Base-by-base conservation (phyloP, 2,888 invertebrate species). In the Mechanitis mazaeus region DNA sequence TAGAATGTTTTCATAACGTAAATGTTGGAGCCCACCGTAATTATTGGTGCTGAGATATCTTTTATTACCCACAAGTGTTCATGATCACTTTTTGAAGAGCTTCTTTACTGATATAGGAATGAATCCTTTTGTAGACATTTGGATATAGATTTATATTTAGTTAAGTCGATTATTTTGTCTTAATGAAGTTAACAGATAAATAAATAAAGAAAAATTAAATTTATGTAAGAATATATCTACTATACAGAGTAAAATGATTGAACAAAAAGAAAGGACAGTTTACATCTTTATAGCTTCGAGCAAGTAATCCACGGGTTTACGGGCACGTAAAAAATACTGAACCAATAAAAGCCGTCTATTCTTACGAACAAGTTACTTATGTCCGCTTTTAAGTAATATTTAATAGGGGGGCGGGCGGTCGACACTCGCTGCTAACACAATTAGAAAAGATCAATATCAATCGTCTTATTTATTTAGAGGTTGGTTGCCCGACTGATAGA, bases 401-500 rank as follows among this genome's bases (percentile, higher is more conserved):
- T 87, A 81, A 87, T 87, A 85, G 83, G 75, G 70, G 72, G 75
- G 72, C 76, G 68, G 74, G 72, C 77, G 75, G 71, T 72, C 79
- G 77, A 77, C 81, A 73, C 80, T 78, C 72, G 76, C 75, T 78
- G 42, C 76, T 77, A 80, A 80, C 77, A 83, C 80, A 84, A 86
- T 86, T 86, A 84, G 80, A 84, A 83, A 79, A 81, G 84, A 86
- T 86, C 87, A 85, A 87, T 87, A 87, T 70, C 72, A 73, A 70
- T 72, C 72, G 71, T 65, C 67, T 81, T 77, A 81, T 76, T 81
- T 81, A 85, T 85, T 83, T 70, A 82, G 60, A 63, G 60, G 46
- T 58, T 50, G 35, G 59, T 63, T 60, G 53, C 60, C 28, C 4
- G 35, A 35, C 35, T 35, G 50, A 50, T 31, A 50, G 50, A 50